These are phyloP conservation scores for Tragulus kanchil DNA, from an alignment of 2,113 vertebrate species.

Conservation along the genomic window DNA sequence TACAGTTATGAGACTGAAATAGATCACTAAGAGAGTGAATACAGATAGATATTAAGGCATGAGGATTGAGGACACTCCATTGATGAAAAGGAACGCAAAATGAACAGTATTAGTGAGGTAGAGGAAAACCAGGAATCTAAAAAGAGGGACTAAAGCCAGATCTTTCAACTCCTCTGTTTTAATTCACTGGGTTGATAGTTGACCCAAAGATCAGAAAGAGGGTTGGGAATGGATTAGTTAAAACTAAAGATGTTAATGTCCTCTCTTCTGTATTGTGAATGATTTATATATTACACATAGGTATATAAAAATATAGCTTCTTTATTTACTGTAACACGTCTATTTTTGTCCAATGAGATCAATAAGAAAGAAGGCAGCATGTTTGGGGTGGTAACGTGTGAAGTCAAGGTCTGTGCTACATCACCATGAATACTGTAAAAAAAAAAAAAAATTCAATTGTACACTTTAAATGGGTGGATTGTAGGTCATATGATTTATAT, in stretches of 20 bases:
- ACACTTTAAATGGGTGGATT: not conserved
- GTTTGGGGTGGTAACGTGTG: not conserved
- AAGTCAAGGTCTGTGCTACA: not conserved
- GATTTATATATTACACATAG: not conserved
- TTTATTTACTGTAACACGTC: not conserved
- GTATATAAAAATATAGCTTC: not conserved
- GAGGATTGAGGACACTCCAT: not conserved
- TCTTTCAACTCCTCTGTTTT: not conserved
- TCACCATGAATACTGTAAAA: not conserved
- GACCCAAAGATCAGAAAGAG: not conserved
- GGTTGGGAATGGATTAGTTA: not conserved
- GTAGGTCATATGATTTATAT: not conserved
- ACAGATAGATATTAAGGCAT: not conserved
- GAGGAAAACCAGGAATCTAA: not conserved
- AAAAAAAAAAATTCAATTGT: not conserved
- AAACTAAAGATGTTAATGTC: not conserved
- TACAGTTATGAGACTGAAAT: not conserved
- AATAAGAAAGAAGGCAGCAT: not conserved
- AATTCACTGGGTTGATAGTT: not conserved
- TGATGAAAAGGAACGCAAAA: conserved; percentile 19
- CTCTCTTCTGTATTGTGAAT: not conserved
- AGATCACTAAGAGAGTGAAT: not conserved
- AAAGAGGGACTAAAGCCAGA: not conserved
- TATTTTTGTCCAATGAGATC: not conserved
- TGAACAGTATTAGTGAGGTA: not conserved